These are phyloP conservation scores for Nannoperca australis DNA, from an alignment of 2,797 vertebrate species.

Conservation along the genomic window DNA sequence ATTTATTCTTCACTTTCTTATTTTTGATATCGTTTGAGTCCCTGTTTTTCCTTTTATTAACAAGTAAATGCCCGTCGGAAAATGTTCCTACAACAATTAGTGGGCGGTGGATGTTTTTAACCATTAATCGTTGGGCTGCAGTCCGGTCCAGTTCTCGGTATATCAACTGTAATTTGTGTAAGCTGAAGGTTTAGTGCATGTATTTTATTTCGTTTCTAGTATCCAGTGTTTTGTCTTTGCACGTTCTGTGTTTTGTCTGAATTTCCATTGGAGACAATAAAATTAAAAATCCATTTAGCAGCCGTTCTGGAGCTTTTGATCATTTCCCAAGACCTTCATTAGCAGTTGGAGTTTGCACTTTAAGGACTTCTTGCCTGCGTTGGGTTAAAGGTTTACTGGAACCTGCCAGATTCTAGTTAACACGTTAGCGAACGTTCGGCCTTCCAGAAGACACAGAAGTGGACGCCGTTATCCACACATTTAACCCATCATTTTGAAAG, in stretches of 20 bases:
- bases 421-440: too few species aligned
- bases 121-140: too few species aligned
- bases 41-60: neutral
- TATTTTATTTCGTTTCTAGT: neutral
- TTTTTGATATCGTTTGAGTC: neutral
- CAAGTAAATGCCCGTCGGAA: neutral
- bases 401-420: too few species aligned
- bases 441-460: too few species aligned
- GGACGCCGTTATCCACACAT: too few species aligned
- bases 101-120: too few species aligned
- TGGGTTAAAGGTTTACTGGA: too few species aligned
- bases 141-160: neutral
- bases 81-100: neutral
- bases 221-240: neutral
- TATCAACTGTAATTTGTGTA: neutral
- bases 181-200: too few species aligned
- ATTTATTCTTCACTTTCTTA: neutral
- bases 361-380: too few species aligned
- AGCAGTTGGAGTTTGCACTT: neutral
- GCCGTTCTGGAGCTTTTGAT: conserved; percentile 1
- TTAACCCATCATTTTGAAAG: too few species aligned
- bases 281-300: neutral
- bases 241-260: too few species aligned
- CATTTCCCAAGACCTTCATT: neutral
- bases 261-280: too few species aligned